Evolutionary conservation across 2,797 vertebrate species (phyloP).

Genomic region (Phoxinus dragarum): DNA sequence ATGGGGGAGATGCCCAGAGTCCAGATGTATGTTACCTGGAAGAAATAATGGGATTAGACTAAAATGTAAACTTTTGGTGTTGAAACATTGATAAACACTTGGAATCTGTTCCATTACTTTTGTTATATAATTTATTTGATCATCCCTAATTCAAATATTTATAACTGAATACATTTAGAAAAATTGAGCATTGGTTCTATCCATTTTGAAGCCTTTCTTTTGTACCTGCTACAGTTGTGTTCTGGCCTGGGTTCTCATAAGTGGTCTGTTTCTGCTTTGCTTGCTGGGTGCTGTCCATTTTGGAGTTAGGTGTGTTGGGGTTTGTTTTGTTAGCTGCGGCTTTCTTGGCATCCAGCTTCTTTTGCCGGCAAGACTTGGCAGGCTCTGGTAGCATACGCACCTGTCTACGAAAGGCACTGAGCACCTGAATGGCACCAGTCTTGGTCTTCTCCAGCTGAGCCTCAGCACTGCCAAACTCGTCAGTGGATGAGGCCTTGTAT

Average conservation of each 20-base stretch:
- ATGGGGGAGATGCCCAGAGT: conserved; percentile 72
- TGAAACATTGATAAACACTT: not conserved
- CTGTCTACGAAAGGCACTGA: conserved; percentile 90
- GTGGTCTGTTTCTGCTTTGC: conserved; percentile 83
- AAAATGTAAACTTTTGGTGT: not conserved
- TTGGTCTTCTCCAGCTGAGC: conserved; percentile 92
- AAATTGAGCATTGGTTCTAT: not conserved
- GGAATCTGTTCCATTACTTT: not conserved
- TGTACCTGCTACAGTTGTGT: conserved; percentile 73
- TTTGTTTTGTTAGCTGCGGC: conserved; percentile 86
- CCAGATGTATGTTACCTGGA: conserved; percentile 66
- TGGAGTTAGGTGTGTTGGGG: conserved; percentile 81
- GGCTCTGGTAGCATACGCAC: conserved; percentile 94
- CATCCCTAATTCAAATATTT: not conserved
- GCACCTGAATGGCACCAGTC: conserved; percentile 92
- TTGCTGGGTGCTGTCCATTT: conserved; percentile 85
- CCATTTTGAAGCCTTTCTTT: conserved; percentile 9
- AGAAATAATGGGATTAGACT: conserved; percentile 35
- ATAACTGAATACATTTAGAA: not conserved
- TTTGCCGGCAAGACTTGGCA: conserved; percentile 93
- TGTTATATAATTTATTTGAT: not conserved
- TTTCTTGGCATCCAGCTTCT: conserved; percentile 93
- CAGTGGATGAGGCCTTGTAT: conserved; percentile 91
- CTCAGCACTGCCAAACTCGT: conserved; percentile 93
- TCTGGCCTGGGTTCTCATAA: conserved; percentile 75